Evolutionary conservation across 2,797 vertebrate species (phyloP), one percentile per base, ranked within the genome.

Genomic region (Chaunax sp.): DNA sequence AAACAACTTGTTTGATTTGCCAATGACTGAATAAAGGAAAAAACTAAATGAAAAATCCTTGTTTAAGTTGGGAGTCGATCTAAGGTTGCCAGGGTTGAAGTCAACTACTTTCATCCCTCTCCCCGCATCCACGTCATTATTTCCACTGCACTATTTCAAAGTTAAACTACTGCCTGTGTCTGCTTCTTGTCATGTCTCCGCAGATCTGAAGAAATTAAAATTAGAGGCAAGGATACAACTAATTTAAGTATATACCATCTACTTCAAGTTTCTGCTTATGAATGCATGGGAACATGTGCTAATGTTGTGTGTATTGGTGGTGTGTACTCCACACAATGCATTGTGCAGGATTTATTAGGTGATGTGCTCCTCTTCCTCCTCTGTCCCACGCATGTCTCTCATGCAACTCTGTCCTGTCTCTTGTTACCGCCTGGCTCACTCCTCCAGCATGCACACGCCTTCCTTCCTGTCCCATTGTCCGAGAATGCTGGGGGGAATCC

Each of bases 401-500:
- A 47, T 58, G 66, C 58, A 43, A 57, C 72, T 46, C 80, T 72
- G 78, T 85, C 76, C 74, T 78, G 80, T 73, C 77, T 76, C 76
- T 87, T 18, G 11, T 89, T 85, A 80, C 63, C 33, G 67, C 79
- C 75, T 78, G 64, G 78, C 72, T 41, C 6, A 19, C 71, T 81
- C 67, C 75, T 49, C 61, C 60, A 78, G 88, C 82, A 75, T 82
- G 87, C 82, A 80, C 69, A 71, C 72, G 84, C 75, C 62, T 92
- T 94, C 92, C 92, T 94, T 94, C 92, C 92, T 90, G 61, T 51
- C 77, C 89, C 60, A 94, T 94, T 94, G 92, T 94, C 86, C 85
- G 51, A 77, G 57, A 68, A 63, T 61, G 72, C 62, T 33, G 61
- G 6, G 86, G 92, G 92, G 92, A 92, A 89, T 91, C 92, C 93